These are phyloP conservation scores for Sebastiscus tertius DNA, from an alignment of 2,797 vertebrate genomes.

Conservation along the genomic window DNA sequence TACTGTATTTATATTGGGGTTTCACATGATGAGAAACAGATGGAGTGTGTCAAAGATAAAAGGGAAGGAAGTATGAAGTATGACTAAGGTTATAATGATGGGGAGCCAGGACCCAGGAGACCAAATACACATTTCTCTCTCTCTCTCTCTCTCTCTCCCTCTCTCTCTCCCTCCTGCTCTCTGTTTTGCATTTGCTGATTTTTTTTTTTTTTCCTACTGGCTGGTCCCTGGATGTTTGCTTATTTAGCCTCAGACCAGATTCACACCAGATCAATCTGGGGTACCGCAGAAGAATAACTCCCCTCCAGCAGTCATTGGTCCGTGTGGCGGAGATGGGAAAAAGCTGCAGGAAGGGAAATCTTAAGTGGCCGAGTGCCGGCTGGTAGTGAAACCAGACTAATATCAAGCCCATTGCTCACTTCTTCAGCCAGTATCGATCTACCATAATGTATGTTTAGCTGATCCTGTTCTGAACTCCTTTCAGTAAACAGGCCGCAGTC, in stretches of 20 bases:
- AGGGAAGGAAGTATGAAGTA: constrained; percentile 81
- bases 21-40: constrained; percentile 77
- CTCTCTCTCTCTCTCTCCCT: constrained; percentile 14
- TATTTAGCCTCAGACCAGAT: constrained; percentile 66
- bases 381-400: constrained; percentile 70
- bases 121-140: constrained; percentile 58
- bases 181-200: constrained; percentile 63
- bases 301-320: constrained; percentile 56
- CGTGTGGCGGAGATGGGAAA: constrained; percentile 40
- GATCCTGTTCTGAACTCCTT: constrained; percentile 78
- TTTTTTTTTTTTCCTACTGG: constrained; percentile 6
- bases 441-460: constrained; percentile 82
- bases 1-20: constrained; percentile 74
- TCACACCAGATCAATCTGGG: constrained; percentile 68
- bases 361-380: constrained; percentile 52
- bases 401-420: constrained; percentile 77
- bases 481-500: constrained; percentile 77
- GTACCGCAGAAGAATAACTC: constrained; percentile 56
- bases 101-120: constrained; percentile 69
- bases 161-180: constrained; percentile 16
- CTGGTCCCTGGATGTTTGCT: constrained; percentile 60
- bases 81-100: constrained; percentile 81
- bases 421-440: constrained; percentile 76
- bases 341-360: constrained; percentile 53
- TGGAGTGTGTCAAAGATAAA: constrained; percentile 79